Evolutionary conservation across 2,113 vertebrate species (phyloP).

Genomic region (Calyptommatus sinebrachiatus): DNA sequence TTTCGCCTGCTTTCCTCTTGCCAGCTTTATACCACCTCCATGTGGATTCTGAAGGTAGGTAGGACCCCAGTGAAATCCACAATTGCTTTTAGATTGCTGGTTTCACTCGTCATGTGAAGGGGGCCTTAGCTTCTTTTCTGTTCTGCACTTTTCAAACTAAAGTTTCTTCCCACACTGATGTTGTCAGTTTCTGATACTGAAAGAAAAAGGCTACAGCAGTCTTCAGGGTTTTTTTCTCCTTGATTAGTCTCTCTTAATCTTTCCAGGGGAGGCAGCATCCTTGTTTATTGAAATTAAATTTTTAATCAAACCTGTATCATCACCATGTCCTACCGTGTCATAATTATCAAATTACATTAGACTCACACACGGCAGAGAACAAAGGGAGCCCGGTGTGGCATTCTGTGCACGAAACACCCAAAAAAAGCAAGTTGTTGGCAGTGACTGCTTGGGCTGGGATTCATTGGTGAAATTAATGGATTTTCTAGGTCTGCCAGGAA

Average conservation of each 20-base stretch:
- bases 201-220: constrained; percentile 8
- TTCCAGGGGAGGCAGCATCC: constrained; percentile 49
- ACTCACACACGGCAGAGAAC: constrained; percentile 43
- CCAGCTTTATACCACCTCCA: no score
- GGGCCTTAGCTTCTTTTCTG: constrained; percentile 13
- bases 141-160: constrained; percentile 6
- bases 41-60: no score
- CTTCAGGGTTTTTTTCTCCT: constrained; percentile 42
- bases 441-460: constrained; percentile 46
- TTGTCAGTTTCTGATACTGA: constrained; percentile 6
- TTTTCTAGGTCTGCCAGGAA: constrained; percentile 52
- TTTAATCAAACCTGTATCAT: constrained; percentile 68
- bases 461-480: constrained; percentile 55
- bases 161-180: constrained; percentile 15
- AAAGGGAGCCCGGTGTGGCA: constrained; percentile 24
- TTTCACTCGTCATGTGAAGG: no score
- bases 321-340: constrained; percentile 46
- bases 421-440: constrained; percentile 54
- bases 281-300: constrained; percentile 56
- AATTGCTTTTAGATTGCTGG: no score
- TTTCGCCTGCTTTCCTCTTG: no score
- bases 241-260: constrained; percentile 48
- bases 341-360: constrained; percentile 67
- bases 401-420: constrained; percentile 34
- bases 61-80: no score